phyloP scores from a whole-genome alignment of 2,113 vertebrate genomes.

The Oreochromis tanganicae region DNA sequence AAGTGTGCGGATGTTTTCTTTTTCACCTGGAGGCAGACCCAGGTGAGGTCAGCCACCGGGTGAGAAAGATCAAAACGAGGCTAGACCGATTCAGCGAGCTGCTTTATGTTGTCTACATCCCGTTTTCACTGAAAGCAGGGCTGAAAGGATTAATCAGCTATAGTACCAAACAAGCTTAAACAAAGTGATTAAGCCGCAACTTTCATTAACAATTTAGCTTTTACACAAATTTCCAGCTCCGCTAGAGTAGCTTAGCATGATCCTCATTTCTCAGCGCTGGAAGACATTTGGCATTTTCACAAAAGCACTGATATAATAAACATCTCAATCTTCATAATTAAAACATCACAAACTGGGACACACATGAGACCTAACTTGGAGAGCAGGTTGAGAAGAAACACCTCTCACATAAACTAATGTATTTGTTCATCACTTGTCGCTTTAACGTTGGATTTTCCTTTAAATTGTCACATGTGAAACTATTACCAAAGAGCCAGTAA shows the following conservation, averaged over 20 bases:
- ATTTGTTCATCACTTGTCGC: not conserved
- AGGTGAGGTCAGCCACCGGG: not conserved
- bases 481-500: not conserved
- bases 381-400: not conserved
- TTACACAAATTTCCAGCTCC: not conserved
- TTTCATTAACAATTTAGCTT: not conserved
- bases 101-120: not conserved
- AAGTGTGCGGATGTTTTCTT: not conserved
- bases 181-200: not conserved
- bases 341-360: rapidly evolving
- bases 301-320: not conserved
- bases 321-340: not conserved
- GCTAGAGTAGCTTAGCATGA: not conserved
- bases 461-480: not conserved
- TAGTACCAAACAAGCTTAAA: not conserved
- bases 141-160: not conserved
- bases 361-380: rapidly evolving
- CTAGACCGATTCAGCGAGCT: not conserved
- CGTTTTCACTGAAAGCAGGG: rapidly evolving
- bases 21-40: not conserved
- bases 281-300: not conserved
- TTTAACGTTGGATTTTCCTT: not conserved
- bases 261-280: rapidly evolving
- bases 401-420: rapidly evolving
- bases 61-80: not conserved